These are phyloP conservation scores for Drosophila multiciliata DNA, from an alignment of 2,888 invertebrate species.

Conservation along the genomic window DNA sequence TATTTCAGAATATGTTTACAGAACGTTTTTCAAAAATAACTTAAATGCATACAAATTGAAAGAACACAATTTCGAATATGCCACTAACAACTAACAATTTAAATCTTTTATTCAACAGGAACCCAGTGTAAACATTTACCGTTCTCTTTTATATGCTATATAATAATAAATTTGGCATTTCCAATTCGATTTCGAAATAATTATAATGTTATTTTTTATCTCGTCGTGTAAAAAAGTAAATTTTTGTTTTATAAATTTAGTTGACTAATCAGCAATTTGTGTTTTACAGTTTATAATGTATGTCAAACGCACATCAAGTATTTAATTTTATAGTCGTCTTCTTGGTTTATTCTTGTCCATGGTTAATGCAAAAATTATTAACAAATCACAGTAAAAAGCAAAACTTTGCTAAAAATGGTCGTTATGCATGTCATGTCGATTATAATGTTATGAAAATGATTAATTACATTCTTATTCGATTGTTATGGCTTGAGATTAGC, in stretches of 20 bases:
- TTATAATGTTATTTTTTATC: conserved; percentile 17
- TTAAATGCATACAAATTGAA: conserved; percentile 2
- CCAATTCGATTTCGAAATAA: conserved; percentile 49
- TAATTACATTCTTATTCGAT: conserved; percentile 33
- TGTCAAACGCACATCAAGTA: conserved; percentile 24
- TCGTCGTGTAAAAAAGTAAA: conserved; percentile 38
- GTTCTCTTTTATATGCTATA: conserved; percentile 27
- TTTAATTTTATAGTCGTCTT: conserved; percentile 31
- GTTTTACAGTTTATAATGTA: conserved; percentile 23
- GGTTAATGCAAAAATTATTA: conserved; percentile 70
- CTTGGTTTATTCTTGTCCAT: conserved; percentile 34
- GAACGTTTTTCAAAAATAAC: background rate
- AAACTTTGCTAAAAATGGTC: conserved; percentile 61
- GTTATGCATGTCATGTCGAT: conserved; percentile 27
- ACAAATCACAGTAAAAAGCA: conserved; percentile 80
- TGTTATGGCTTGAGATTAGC: conserved; percentile 41
- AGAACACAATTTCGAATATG: conserved; percentile 34
- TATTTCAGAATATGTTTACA: background rate
- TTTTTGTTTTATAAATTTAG: conserved; percentile 49
- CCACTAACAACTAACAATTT: conserved; percentile 50
- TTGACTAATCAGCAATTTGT: conserved; percentile 57
- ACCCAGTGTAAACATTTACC: conserved; percentile 66
- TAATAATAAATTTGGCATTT: conserved; percentile 59
- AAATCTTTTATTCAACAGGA: conserved; percentile 60
- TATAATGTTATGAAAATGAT: conserved; percentile 27